Evolutionary conservation across 2,888 invertebrate species (phyloP), one percentile per base, ranked within the genome.

Genomic region (Tetramorium bicarinatum): DNA sequence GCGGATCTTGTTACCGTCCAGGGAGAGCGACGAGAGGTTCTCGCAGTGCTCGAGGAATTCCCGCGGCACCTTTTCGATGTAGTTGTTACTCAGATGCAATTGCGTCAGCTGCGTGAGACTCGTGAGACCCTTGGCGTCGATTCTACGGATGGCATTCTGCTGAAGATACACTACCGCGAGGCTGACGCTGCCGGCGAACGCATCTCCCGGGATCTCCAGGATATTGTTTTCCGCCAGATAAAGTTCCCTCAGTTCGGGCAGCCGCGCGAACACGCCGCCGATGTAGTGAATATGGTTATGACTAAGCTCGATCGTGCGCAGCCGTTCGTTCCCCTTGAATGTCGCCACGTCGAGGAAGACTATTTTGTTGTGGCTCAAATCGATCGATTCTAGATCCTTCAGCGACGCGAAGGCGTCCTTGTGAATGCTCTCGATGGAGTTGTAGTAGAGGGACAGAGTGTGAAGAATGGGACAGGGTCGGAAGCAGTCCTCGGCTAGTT

Each of bases 191-290:
- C 97, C 97, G 21, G 96, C 96, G 93, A 98, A 98, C 59, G 98
- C 97, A 91, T 98, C 97, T 15, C 96, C 96, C 0, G 98, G 97
- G 91, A 99, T 96, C 93, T 98, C 98, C 47, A 98, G 95, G 85
- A 99, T 97, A 94, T 98, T 98, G 94, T 99, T 99, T 95, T 98
- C 98, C 0, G 98, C 97, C 25, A 98, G 95, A 94, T 98, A 98
- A 81, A 98, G 95, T 95, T 99, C 98, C 49, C 97, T 96, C 52
- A 99, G 95, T 88, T 97, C 97, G 0, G 97, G 97, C 72, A 98
- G 95, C 92, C 97, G 97, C 41, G 97, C 96, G 94, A 99, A 98
- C 1, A 98, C 97, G 0, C 98, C 98, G 87, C 97, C 96, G 29
- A 99, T 97, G 89, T 97, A 96, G 94, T 98, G 98, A 66, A 99